A percentile compares a stretch with the other conserved stretches of the same genome.
Conservation (phyloP, 2,797 vertebrate genomes). For the Xenopus petersii region DNA sequence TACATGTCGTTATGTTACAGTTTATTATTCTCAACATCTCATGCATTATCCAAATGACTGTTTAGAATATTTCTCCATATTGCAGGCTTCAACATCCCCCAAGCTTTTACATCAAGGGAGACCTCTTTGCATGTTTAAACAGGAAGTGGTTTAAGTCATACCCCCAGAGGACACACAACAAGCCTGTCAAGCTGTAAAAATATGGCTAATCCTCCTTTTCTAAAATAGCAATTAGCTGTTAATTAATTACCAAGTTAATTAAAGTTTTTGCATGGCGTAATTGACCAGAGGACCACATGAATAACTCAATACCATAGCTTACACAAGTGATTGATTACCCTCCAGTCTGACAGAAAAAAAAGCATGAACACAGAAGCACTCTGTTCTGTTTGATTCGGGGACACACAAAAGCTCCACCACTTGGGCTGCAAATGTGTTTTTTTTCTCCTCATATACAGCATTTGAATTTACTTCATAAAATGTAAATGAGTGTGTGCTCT, state of each 20-base stretch:
- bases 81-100: conserved; percentile 1
- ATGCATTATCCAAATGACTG: neutral
- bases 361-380: neutral
- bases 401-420: neutral
- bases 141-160: conserved; percentile 22
- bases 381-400: neutral
- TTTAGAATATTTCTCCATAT: conserved; percentile 3
- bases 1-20: too few species aligned
- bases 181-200: conserved; percentile 27
- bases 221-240: conserved; percentile 29
- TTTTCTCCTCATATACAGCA: neutral
- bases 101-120: neutral
- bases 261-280: conserved; percentile 34
- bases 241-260: conserved; percentile 34
- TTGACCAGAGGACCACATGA: conserved; percentile 21
- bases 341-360: conserved; percentile 5
- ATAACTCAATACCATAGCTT: conserved; percentile 25
- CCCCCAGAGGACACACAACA: conserved; percentile 9
- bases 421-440: neutral
- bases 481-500: neutral
- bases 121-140: conserved; percentile 12
- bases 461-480: too few species aligned
- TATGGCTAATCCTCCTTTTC: conserved; percentile 17
- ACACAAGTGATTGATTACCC: conserved; percentile 24
- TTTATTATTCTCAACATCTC: too few species aligned